These are phyloP conservation scores for Anoura caudifer DNA, from an alignment of 2,113 vertebrate species.

Conservation along the genomic window DNA sequence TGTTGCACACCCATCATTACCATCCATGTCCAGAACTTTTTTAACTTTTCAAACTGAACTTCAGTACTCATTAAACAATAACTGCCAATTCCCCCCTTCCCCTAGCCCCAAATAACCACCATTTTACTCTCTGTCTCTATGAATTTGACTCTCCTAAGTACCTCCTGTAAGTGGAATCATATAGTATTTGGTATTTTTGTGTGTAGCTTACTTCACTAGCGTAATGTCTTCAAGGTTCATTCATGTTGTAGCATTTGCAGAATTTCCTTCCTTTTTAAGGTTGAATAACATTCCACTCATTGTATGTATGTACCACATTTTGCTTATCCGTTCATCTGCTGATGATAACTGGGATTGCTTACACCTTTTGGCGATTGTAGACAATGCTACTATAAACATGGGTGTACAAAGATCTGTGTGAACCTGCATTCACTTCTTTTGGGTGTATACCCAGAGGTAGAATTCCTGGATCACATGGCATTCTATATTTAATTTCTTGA, in stretches of 20 bases:
- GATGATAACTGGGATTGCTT: neutral
- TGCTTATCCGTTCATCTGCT: neutral
- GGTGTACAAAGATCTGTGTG: neutral
- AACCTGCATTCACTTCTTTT: neutral
- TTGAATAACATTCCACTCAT: neutral
- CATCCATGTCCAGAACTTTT: neutral
- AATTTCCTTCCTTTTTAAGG: neutral
- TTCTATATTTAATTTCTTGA: neutral
- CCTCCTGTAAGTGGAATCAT: neutral
- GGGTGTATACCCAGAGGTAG: neutral
- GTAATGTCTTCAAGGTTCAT: neutral
- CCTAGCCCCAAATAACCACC: neutral
- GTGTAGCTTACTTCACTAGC: neutral
- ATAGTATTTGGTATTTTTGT: neutral
- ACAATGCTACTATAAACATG: neutral
- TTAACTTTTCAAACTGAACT: neutral
- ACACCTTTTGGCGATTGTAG: neutral
- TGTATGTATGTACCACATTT: neutral
- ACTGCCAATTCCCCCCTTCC: neutral
- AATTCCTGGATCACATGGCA: neutral
- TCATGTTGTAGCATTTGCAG: neutral
- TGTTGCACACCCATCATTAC: neutral
- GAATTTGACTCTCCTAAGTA: neutral
- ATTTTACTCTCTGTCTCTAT: neutral
- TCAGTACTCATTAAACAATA: neutral